Percentiles rank a stretch among this genome's conserved stretches.
Conservation (phyloP, 2,888 invertebrate species). For the Agrochola circellaris region DNA sequence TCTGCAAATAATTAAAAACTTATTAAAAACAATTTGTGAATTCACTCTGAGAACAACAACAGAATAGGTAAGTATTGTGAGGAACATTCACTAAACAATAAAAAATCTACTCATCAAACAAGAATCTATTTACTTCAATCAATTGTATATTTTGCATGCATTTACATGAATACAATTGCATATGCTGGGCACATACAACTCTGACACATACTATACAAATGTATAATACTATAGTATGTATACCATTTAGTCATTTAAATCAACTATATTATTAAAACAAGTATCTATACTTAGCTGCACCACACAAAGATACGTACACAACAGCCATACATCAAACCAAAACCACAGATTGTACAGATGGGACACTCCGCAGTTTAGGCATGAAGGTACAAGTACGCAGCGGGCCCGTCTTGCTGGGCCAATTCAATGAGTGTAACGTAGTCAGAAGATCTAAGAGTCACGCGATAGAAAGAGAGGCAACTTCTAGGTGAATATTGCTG, state of each 20-base stretch:
- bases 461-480: too few relatives aligned
- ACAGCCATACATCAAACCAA: not conserved
- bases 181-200: conserved; percentile 4
- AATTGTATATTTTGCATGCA: not conserved
- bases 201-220: not conserved
- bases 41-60: not conserved
- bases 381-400: too few relatives aligned
- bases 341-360: too few relatives aligned
- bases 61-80: not conserved
- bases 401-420: too few relatives aligned
- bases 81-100: not conserved
- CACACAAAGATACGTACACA: not conserved
- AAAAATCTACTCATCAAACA: not conserved
- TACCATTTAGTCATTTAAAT: conserved; percentile 5
- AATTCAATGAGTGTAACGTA: too few relatives aligned
- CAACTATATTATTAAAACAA: conserved; percentile 12
- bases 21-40: not conserved
- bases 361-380: too few relatives aligned
- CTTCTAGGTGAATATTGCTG: too few relatives aligned
- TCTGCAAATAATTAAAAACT: not conserved
- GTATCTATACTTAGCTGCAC: conserved; percentile 15
- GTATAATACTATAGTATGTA: not conserved
- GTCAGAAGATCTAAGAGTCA: too few relatives aligned
- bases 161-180: not conserved
- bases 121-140: conserved; percentile 6